Base-by-base conservation (phyloP, 2,113 vertebrate species). In the Formicarius rufipectus region DNA sequence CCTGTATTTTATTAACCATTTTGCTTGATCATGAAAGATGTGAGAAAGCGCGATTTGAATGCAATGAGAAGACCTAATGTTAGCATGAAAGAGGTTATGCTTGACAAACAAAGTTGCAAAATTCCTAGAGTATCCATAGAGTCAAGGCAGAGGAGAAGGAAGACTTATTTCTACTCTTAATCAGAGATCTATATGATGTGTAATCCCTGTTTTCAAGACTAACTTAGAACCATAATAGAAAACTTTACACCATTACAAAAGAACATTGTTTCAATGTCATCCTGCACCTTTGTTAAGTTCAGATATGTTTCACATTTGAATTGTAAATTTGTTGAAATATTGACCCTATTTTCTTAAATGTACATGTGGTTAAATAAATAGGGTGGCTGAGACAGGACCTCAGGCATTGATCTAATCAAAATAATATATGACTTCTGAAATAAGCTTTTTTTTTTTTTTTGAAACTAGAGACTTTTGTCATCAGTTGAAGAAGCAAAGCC, bases 121-220 rank as follows among this genome's bases (percentile, higher is more conserved):
- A 67, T 63, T 31, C 11, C 6, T n/a, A 0, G 11, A 6, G 27
- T 56, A 9, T 45, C 4, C 37, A 3, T 49, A 20, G 35, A 73
- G 14, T n/a, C 28, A 50, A 58, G 40, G 7, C 39, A 42, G 44
- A 52, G 35, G 20, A 88, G 20, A 45, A 59, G 17, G 22, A 78
- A 60, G 68, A 42, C 10, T 0, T 1, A 1, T 82, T 85, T 60
- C 33, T 60, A 10, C 14, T 60, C 22, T 69, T 83, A 7, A 1
- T 89, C 19, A 52, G 19, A 4, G 0, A 1, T 67, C 19, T 55
- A 2, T 18, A 39, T 50, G 5, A 49, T 45, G 6, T 31, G 2
- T 45, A 47, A 47, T 69, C 30, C 5, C 56, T 66, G 1, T 42
- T 90, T 87, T 24, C 56, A 77, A 74, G 53, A 56, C 5, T 60